These are phyloP conservation scores for Austrofundulus limnaeus DNA, from an alignment of 2,113 vertebrate species.

Conservation along the genomic window DNA sequence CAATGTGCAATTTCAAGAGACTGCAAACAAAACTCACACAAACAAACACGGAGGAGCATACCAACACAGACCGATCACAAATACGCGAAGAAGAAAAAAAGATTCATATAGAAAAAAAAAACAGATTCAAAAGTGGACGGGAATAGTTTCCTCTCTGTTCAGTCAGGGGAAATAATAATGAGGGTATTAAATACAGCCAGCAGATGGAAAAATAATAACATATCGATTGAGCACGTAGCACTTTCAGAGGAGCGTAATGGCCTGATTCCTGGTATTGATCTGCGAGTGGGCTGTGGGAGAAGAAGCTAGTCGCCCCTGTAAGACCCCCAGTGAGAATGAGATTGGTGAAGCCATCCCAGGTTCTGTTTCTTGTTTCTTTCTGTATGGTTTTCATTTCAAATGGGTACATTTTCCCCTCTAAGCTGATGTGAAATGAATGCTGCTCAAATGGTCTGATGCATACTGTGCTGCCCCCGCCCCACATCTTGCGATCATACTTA, in stretches of 20 bases:
- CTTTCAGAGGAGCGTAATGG: conserved; percentile 80
- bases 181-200: conserved; percentile 83
- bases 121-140: conserved; percentile 44
- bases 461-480: conserved; percentile 36
- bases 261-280: conserved; percentile 82
- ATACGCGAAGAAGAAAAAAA: not conserved
- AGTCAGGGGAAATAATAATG: conserved; percentile 78
- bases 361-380: conserved; percentile 63
- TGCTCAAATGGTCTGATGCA: conserved; percentile 38
- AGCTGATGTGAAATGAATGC: conserved; percentile 64
- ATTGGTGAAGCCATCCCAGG: conserved; percentile 68
- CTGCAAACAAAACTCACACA: conserved; percentile 23
- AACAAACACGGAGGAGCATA: conserved; percentile 1
- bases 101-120: conserved; percentile 13
- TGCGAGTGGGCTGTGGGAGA: conserved; percentile 52
- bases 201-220: conserved; percentile 85
- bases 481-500: conserved; percentile 37
- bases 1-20: conserved; percentile 39
- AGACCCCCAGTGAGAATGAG: conserved; percentile 75
- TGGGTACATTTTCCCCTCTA: conserved; percentile 22
- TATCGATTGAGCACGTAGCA: conserved; percentile 77
- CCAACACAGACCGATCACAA: conserved; percentile 36
- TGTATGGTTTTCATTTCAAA: conserved; percentile 51
- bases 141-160: conserved; percentile 71
- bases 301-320: conserved; percentile 57